Evolutionary conservation across 2,888 invertebrate genomes (phyloP).

Genomic region (Diarsia mendica): DNA sequence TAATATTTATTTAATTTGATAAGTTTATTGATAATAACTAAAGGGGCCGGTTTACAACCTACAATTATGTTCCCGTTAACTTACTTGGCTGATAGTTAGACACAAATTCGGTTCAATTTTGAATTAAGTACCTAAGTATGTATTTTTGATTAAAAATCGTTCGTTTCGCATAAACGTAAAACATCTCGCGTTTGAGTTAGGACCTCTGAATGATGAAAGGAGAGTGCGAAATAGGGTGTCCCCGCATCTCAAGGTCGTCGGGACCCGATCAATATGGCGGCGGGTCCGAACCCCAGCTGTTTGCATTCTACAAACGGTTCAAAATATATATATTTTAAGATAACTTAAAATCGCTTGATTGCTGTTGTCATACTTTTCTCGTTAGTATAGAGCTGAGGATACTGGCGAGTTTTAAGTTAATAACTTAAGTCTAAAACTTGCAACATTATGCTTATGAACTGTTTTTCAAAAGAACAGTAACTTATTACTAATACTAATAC

Average conservation of each 20-base stretch:
- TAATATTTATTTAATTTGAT: too few species aligned
- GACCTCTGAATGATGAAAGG: conserved; percentile 11
- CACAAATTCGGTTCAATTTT: too few species aligned
- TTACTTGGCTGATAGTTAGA: too few species aligned
- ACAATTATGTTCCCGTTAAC: too few species aligned
- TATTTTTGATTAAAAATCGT: neutral
- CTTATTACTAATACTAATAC: neutral
- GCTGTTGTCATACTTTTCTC: conserved; percentile 27
- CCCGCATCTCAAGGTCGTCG: conserved; percentile 56
- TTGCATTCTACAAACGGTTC: conserved; percentile 21
- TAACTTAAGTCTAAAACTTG: neutral
- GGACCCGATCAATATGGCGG: conserved; percentile 62
- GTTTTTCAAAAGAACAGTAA: neutral
- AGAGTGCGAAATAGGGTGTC: conserved; percentile 35
- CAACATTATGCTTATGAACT: neutral
- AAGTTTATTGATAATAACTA: too few species aligned
- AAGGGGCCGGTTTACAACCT: too few species aligned
- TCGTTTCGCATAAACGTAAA: neutral
- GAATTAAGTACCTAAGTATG: too few species aligned
- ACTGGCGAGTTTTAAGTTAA: conserved; percentile 1
- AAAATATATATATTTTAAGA: conserved; percentile 20
- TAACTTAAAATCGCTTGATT: conserved; percentile 19
- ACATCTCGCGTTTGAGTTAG: neutral
- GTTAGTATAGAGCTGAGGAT: neutral
- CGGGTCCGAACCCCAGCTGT: conserved; percentile 46